These are phyloP conservation scores for Pteruthius melanotis DNA, from an alignment of 2,113 vertebrate genomes.

Conservation along the genomic window DNA sequence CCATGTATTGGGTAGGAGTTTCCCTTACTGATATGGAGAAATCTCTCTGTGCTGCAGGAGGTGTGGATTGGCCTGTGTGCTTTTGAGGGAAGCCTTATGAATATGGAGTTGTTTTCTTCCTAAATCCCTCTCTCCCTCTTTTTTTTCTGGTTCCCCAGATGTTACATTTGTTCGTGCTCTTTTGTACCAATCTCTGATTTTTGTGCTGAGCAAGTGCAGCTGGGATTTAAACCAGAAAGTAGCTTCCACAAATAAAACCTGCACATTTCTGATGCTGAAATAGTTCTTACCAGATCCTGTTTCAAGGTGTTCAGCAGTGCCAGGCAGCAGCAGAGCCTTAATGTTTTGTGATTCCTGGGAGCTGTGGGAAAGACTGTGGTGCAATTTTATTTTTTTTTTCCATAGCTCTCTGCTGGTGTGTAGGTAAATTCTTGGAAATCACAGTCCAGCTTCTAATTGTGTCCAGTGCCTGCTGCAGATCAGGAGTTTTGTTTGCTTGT, in stretches of 20 bases:
- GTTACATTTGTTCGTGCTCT: not conserved
- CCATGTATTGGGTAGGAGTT: not conserved
- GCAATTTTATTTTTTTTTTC: not conserved
- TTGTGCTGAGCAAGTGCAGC: not conserved
- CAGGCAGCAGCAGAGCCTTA: not conserved
- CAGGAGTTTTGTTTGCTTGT: not conserved
- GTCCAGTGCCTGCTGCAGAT: not conserved
- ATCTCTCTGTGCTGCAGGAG: not conserved
- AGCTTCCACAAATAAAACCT: not conserved
- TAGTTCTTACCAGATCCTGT: not conserved
- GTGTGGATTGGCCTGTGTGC: not conserved
- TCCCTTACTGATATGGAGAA: not conserved
- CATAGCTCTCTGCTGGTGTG: not conserved
- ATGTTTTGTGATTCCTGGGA: not conserved
- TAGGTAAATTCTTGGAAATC: not conserved
- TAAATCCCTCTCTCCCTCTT: accelerated
- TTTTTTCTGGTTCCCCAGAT: not conserved
- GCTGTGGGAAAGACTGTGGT: not conserved
- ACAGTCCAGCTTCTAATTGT: not conserved
- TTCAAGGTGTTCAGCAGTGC: not conserved
- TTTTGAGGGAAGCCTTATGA: not conserved
- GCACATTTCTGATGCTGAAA: not conserved
- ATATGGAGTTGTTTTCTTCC: not conserved
- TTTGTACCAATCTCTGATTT: not conserved
- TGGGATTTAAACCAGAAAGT: not conserved